Evolutionary conservation across 2,888 invertebrate genomes (phyloP).

Genomic region (Doris montereyensis): DNA sequence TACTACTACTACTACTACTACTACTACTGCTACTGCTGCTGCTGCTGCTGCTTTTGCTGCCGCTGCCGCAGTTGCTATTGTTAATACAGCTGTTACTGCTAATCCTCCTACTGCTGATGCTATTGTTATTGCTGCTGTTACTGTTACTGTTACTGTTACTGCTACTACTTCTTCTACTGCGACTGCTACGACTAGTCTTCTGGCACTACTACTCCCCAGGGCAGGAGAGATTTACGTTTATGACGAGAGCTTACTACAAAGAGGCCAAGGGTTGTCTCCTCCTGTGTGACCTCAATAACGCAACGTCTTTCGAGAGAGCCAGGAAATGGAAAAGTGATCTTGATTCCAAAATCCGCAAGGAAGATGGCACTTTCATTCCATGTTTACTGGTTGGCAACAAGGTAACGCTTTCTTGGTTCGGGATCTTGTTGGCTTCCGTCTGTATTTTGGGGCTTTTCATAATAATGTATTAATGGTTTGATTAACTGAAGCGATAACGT

Average conservation of each 20-base stretch:
- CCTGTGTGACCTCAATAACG: slow-evolving; percentile 15
- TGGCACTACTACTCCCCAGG: slow-evolving; percentile 3
- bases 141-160: no score
- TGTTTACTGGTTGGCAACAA: slow-evolving; percentile 33
- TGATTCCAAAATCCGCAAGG: slow-evolving; percentile 13
- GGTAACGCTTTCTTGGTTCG: slow-evolving; percentile 5
- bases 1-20: no score
- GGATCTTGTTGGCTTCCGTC: neutral
- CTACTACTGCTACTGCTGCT: no score
- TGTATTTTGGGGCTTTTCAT: neutral
- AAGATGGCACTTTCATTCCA: neutral
- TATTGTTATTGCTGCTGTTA: no score
- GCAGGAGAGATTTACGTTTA: slow-evolving; percentile 25
- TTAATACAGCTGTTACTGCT: no score
- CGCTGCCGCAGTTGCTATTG: no score
- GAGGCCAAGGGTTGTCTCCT: slow-evolving; percentile 27
- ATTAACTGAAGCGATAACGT: neutral
- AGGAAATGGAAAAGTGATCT: slow-evolving; percentile 21
- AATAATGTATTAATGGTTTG: neutral
- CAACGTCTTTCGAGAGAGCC: neutral
- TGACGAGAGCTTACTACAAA: slow-evolving; percentile 32
- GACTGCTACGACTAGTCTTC: neutral
- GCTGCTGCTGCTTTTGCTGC: no score
- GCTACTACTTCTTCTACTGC: no score
- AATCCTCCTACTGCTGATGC: no score